These are phyloP conservation scores for Criorhina ranunculi DNA, from an alignment of 2,888 invertebrate genomes.

Conservation along the genomic window DNA sequence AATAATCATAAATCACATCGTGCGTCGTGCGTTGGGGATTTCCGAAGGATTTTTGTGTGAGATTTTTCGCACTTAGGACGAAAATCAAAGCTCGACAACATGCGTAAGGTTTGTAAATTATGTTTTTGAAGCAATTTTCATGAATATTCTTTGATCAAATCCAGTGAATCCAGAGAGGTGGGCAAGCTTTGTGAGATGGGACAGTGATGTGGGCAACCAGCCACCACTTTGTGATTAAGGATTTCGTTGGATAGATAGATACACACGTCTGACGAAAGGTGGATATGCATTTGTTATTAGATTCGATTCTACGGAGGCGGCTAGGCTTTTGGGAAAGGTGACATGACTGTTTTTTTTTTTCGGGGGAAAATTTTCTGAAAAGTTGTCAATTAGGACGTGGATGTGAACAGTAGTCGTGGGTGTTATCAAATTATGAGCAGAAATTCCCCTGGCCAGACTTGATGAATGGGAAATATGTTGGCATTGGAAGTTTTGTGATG, in stretches of 20 bases:
- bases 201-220: too few species aligned
- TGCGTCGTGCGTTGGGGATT: too few species aligned
- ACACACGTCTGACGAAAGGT: constrained; percentile 1
- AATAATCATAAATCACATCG: constrained; percentile 22
- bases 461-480: constrained; percentile 22
- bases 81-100: constrained; percentile 6
- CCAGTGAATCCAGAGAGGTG: not conserved
- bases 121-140: constrained; percentile 6
- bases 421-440: constrained; percentile 16
- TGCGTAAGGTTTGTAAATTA: not conserved
- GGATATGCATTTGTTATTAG: not conserved
- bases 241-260: too few species aligned
- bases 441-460: constrained; percentile 18
- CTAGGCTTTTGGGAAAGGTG: not conserved
- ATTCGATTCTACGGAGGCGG: not conserved
- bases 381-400: constrained; percentile 8
- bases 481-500: not conserved
- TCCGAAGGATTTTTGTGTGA: not conserved
- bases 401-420: not conserved
- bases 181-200: too few species aligned
- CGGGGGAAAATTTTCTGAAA: not conserved
- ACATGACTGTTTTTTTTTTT: not conserved
- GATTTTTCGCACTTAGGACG: constrained; percentile 12
- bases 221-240: too few species aligned
- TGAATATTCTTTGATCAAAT: constrained; percentile 23